Evolutionary conservation across 2,888 invertebrate species (phyloP).

Genomic region (Arrhopalites spinosus): DNA sequence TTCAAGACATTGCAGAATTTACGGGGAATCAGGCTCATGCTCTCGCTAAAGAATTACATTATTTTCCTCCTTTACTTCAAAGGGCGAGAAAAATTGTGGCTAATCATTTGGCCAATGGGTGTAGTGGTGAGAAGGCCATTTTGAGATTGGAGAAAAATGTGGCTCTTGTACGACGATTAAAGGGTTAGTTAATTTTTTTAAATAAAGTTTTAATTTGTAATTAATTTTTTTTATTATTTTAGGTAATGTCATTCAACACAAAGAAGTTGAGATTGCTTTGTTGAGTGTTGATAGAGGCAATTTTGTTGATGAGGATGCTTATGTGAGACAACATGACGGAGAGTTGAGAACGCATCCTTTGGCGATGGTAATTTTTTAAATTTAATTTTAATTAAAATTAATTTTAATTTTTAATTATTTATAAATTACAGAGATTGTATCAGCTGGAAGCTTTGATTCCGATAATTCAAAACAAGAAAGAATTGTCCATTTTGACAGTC

Average conservation of each 20-base stretch:
- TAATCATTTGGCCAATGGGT: not conserved
- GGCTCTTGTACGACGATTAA: slow-evolving; percentile 28
- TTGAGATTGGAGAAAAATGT: slow-evolving; percentile 28
- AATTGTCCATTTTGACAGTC: slow-evolving; percentile 6
- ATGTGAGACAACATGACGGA: slow-evolving; percentile 25
- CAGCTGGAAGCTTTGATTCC: slow-evolving; percentile 18
- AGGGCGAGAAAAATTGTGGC: slow-evolving; percentile 21
- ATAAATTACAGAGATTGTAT: slow-evolving; percentile 7
- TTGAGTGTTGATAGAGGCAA: slow-evolving; percentile 22
- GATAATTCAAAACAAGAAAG: not conserved
- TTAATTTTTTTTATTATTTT: not conserved
- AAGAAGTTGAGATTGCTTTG: slow-evolving; percentile 13
- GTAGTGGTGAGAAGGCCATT: slow-evolving; percentile 23
- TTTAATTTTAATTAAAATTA: not conserved
- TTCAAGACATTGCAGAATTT: slow-evolving; percentile 20
- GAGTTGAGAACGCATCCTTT: slow-evolving; percentile 19
- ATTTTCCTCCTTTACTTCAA: slow-evolving; percentile 29
- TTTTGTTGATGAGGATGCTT: slow-evolving; percentile 24
- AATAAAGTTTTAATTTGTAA: not conserved
- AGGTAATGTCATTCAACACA: not conserved
- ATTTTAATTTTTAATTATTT: not conserved
- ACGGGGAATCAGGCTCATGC: slow-evolving; percentile 26
- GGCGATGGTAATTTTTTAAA: not conserved
- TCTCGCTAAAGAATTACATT: slow-evolving; percentile 28
- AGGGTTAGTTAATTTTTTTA: slow-evolving; percentile 14